Percentiles rank a stretch among this genome's conserved stretches.
phyloP scores from a whole-genome alignment of 2,113 vertebrate species.

The Nibea coibor region DNA sequence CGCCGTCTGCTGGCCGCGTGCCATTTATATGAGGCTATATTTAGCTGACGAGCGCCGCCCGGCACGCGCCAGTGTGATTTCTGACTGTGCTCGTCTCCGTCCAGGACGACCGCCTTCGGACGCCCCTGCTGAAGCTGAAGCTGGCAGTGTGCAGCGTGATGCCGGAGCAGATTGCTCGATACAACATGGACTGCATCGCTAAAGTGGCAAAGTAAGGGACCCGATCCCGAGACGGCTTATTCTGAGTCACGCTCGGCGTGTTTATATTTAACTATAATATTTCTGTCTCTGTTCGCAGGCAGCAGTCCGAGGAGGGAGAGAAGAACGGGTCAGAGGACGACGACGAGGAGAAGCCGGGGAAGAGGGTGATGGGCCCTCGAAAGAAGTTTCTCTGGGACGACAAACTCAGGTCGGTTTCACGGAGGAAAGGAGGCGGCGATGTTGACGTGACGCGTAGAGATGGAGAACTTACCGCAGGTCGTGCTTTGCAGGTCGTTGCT shows the following conservation, averaged over 20 bases:
- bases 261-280: background rate
- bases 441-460: background rate
- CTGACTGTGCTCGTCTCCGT: constrained; percentile 8
- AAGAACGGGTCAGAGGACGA: constrained; percentile 97
- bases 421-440: background rate
- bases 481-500: constrained; percentile 87
- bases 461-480: background rate
- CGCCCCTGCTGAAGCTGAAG: constrained; percentile 94
- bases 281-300: constrained; percentile 76
- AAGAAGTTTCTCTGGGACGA: constrained; percentile 99
- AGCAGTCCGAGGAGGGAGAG: constrained; percentile 93
- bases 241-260: background rate
- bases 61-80: background rate
- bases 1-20: background rate
- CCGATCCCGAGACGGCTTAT: background rate
- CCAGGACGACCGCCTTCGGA: constrained; percentile 94
- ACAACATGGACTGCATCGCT: constrained; percentile 97
- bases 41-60: background rate
- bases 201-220: constrained; percentile 92
- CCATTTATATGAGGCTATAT: constrained; percentile 12
- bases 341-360: constrained; percentile 97
- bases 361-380: constrained; percentile 94
- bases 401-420: constrained; percentile 88
- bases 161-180: constrained; percentile 96
- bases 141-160: constrained; percentile 95